Conservation (phyloP, 1,140 invertebrate species). For the Neotoxoptera formosana region DNA sequence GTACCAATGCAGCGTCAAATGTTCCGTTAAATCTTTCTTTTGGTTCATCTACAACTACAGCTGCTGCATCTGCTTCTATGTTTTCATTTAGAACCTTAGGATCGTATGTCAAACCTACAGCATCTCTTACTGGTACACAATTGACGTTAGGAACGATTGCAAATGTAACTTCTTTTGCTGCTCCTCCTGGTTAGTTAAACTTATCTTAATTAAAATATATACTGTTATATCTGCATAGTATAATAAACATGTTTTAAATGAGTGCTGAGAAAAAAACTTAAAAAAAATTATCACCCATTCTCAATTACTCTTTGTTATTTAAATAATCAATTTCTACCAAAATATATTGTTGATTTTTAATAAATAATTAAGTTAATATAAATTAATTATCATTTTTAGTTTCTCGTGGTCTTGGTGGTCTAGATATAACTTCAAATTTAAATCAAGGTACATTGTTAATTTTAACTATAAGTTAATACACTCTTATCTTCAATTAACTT, state of each 20-base stretch:
- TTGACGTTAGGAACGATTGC: conserved; percentile 38
- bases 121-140: not conserved
- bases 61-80: not conserved
- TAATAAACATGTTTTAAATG: not conserved
- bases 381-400: conserved; percentile 32
- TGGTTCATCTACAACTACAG: conserved; percentile 3
- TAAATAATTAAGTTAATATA: too few relatives aligned
- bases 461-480: not conserved
- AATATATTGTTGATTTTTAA: not conserved
- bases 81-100: conserved; percentile 37
- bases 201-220: not conserved
- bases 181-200: conserved; percentile 11
- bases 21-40: conserved; percentile 51
- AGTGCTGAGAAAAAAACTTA: not conserved
- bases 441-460: conserved; percentile 21
- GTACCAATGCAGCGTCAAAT: conserved; percentile 18
- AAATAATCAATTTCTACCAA: too few relatives aligned
- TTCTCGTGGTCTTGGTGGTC: conserved; percentile 45
- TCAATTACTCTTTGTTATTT: too few relatives aligned
- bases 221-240: not conserved
- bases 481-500: not conserved
- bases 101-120: not conserved
- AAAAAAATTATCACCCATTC: too few relatives aligned
- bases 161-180: conserved; percentile 17
- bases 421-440: conserved; percentile 50